phyloP scores from a whole-genome alignment of 1,140 invertebrate species.

The Neodiprion virginianus region DNA sequence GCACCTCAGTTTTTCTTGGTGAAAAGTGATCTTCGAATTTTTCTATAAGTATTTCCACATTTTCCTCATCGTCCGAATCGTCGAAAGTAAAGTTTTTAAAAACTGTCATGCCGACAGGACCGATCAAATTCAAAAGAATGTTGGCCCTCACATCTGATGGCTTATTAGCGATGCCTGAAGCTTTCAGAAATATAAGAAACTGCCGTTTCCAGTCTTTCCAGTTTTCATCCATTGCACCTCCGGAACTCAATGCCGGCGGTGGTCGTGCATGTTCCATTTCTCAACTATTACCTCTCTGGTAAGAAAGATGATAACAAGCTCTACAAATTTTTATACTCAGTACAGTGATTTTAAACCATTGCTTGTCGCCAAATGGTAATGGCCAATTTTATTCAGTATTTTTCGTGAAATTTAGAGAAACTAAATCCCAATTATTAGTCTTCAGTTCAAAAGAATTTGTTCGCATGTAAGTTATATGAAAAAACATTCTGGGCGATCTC shows the following conservation, averaged over 20 bases:
- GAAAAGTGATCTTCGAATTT: conserved; percentile 32
- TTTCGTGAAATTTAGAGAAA: too few relatives aligned
- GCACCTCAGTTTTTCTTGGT: conserved; percentile 30
- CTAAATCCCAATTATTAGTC: too few relatives aligned
- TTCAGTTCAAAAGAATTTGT: too few relatives aligned
- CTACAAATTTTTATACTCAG: too few relatives aligned
- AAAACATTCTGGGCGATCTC: too few relatives aligned
- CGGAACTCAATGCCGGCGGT: conserved; percentile 24
- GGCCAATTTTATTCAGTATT: too few relatives aligned
- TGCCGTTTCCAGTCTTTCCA: conserved; percentile 36
- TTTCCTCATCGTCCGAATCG: conserved; percentile 14
- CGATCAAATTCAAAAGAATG: conserved; percentile 31
- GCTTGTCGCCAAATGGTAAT: too few relatives aligned
- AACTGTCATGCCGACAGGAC: conserved; percentile 26
- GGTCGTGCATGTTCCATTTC: conserved; percentile 8
- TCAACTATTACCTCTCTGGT: neutral
- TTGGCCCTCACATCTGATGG: conserved; percentile 24
- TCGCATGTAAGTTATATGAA: too few relatives aligned
- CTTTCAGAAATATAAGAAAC: conserved; percentile 32
- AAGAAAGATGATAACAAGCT: too few relatives aligned
- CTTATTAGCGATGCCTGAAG: conserved; percentile 20
- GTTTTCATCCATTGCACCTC: conserved; percentile 25
- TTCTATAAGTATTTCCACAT: conserved; percentile 27
- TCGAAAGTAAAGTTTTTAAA: conserved; percentile 27
- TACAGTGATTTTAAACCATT: too few relatives aligned